Percentiles rank a stretch among this genome's conserved stretches.
Conservation (phyloP, 2,888 invertebrate genomes). For the Acleris emargana region DNA sequence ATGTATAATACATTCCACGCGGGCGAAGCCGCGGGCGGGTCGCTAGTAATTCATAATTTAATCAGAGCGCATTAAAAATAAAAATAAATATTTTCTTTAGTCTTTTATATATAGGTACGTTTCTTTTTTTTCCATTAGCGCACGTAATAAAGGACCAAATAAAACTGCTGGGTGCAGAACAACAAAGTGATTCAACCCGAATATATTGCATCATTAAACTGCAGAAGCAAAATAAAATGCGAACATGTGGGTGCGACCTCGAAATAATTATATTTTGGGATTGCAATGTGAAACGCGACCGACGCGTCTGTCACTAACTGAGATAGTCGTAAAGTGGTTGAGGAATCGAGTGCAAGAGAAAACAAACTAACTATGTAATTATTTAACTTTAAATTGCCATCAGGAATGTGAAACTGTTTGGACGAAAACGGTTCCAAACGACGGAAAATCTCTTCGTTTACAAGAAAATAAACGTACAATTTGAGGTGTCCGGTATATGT, state of each 20-base stretch:
- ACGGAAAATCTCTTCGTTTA: no score
- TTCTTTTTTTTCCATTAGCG: background rate
- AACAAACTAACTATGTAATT: slow-evolving; percentile 11
- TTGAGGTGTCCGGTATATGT: no score
- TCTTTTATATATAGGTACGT: no score
- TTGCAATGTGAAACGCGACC: slow-evolving; percentile 49
- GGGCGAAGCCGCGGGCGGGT: no score
- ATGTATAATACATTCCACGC: no score
- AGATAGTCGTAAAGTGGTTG: slow-evolving; percentile 29
- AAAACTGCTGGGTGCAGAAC: slow-evolving; percentile 7
- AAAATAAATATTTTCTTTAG: no score
- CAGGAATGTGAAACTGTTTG: slow-evolving; percentile 1
- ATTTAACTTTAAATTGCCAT: slow-evolving; percentile 13
- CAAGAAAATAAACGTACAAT: no score
- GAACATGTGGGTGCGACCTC: slow-evolving; percentile 69
- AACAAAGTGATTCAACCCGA: slow-evolving; percentile 44
- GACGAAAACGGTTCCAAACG: background rate
- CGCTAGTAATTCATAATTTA: no score
- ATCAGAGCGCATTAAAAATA: no score
- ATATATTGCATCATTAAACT: slow-evolving; percentile 48
- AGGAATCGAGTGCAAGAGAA: slow-evolving; percentile 16
- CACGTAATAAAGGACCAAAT: background rate
- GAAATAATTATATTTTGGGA: slow-evolving; percentile 68
- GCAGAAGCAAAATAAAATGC: slow-evolving; percentile 64
- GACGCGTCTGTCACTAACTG: slow-evolving; percentile 49